Conservation (phyloP, 2,113 vertebrate genomes). For the Scytalopus superciliaris region DNA sequence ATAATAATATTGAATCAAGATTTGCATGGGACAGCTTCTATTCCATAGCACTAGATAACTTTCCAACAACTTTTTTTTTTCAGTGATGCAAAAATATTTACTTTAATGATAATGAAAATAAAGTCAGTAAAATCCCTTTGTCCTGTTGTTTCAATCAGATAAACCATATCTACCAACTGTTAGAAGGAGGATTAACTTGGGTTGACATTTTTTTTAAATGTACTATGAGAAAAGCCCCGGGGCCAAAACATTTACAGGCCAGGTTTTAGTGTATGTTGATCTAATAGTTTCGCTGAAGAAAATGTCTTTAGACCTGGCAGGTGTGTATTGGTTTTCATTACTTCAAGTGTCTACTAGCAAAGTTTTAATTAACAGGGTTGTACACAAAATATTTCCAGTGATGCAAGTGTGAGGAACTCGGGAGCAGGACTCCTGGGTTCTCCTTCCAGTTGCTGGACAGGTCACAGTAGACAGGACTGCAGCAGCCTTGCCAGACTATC, state of each 20-base stretch:
- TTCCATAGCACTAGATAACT: slow-evolving; percentile 21
- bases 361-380: slow-evolving; percentile 35
- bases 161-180: slow-evolving; percentile 64
- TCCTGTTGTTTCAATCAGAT: slow-evolving; percentile 62
- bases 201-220: slow-evolving; percentile 43
- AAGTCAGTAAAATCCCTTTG: slow-evolving; percentile 60
- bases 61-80: slow-evolving; percentile 28
- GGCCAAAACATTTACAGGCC: slow-evolving; percentile 61
- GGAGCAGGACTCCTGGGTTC: neutral
- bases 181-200: slow-evolving; percentile 62
- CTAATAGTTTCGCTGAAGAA: slow-evolving; percentile 47
- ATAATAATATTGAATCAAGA: slow-evolving; percentile 69
- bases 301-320: slow-evolving; percentile 56
- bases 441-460: neutral
- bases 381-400: slow-evolving; percentile 19
- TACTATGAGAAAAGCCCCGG: slow-evolving; percentile 57
- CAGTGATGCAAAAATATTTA: slow-evolving; percentile 55
- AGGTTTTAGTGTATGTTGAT: slow-evolving; percentile 43
- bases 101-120: slow-evolving; percentile 66
- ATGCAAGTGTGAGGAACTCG: neutral
- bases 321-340: slow-evolving; percentile 55
- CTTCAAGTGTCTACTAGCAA: slow-evolving; percentile 52
- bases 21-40: slow-evolving; percentile 63
- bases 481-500: neutral
- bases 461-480: neutral